phyloP scores from a whole-genome alignment of 2,113 vertebrate genomes.

The Ochotona curzoniae region DNA sequence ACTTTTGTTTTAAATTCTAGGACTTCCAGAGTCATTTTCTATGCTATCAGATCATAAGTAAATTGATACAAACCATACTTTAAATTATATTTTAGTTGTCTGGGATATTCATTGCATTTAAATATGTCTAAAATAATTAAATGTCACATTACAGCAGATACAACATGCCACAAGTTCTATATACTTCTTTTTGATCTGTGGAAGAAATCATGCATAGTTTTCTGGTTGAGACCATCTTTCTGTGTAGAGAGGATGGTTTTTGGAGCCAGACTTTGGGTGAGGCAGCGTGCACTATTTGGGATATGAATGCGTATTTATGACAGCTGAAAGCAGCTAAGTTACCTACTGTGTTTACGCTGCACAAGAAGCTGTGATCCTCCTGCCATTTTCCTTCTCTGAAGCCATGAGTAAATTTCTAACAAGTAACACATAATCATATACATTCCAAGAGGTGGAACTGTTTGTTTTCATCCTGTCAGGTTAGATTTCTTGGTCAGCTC shows the following conservation, averaged over 20 bases:
- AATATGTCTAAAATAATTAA: slow-evolving; percentile 81
- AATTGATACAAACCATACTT: slow-evolving; percentile 66
- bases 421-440: slow-evolving; percentile 52
- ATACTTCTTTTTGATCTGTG: slow-evolving; percentile 55
- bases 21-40: slow-evolving; percentile 40
- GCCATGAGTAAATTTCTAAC: slow-evolving; percentile 50
- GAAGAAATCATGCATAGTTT: slow-evolving; percentile 70
- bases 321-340: slow-evolving; percentile 10
- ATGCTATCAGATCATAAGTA: slow-evolving; percentile 63
- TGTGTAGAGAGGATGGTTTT: background rate
- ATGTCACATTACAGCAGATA: slow-evolving; percentile 69
- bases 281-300: background rate
- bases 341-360: background rate
- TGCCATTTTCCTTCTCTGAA: slow-evolving; percentile 29
- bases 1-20: slow-evolving; percentile 71
- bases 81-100: slow-evolving; percentile 66
- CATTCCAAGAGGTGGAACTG: background rate
- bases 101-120: slow-evolving; percentile 70
- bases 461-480: slow-evolving; percentile 33
- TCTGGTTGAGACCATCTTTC: background rate
- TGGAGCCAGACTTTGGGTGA: background rate
- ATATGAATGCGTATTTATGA: background rate
- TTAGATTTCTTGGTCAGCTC: slow-evolving; percentile 64
- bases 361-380: slow-evolving; percentile 30
- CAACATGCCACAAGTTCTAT: slow-evolving; percentile 47